phyloP scores from a whole-genome alignment of 2,113 vertebrate species.

The Psilopogon haemacephalus region DNA sequence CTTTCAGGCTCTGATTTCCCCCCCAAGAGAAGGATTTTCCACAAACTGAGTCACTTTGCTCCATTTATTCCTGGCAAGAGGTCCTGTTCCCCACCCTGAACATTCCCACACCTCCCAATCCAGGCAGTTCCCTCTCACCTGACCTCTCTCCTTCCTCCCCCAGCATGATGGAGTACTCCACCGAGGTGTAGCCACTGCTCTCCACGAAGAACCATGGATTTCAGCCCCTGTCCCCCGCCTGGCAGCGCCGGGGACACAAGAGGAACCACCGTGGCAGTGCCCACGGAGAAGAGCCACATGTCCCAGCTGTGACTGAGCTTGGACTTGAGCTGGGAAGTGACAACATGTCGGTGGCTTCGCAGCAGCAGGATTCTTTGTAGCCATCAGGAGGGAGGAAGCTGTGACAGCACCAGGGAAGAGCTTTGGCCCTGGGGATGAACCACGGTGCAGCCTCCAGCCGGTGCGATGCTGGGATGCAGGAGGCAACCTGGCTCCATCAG shows the following conservation, averaged over 20 bases:
- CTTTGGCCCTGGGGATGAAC: not conserved
- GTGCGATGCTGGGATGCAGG: not conserved
- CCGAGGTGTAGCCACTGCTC: not conserved
- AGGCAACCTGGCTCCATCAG: not conserved
- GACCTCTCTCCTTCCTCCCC: not conserved
- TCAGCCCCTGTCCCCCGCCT: not conserved
- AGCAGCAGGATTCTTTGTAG: not conserved
- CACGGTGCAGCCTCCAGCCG: accelerated
- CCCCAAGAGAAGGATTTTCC: not conserved
- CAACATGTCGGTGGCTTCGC: not conserved
- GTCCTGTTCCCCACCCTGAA: not conserved
- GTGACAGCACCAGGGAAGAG: not conserved
- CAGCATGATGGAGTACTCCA: constrained; percentile 25
- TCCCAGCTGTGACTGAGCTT: not conserved
- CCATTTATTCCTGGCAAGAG: not conserved
- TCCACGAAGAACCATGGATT: not conserved
- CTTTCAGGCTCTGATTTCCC: not conserved
- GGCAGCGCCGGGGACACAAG: accelerated
- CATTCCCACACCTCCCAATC: not conserved
- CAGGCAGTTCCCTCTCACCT: not conserved
- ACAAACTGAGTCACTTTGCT: not conserved
- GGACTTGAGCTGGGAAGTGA: not conserved
- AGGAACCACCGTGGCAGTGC: accelerated
- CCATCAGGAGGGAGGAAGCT: not conserved
- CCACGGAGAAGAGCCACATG: accelerated